A percentile compares a stretch with the other conserved stretches of the same genome.
Conservation (phyloP, 2,113 vertebrate species). For the Gadus chalcogrammus region DNA sequence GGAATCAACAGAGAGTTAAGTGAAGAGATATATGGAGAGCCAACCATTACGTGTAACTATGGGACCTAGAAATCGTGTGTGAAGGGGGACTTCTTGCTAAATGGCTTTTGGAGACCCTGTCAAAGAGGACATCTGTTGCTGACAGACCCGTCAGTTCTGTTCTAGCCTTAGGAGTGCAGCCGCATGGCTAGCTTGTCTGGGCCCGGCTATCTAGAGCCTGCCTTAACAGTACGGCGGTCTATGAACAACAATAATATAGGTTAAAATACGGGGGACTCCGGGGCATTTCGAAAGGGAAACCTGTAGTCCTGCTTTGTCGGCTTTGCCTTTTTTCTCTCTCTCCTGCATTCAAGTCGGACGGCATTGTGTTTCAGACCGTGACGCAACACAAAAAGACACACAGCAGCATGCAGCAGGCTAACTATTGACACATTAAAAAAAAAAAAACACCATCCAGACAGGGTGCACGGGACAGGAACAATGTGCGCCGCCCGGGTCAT, state of each 20-base stretch:
- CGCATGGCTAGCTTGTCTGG: background rate
- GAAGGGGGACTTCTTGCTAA: background rate
- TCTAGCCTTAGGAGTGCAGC: background rate
- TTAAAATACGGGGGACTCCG: background rate
- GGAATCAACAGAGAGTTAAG: slow-evolving; percentile 11
- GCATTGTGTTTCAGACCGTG: too few relatives aligned
- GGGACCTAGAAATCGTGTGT: slow-evolving; percentile 1
- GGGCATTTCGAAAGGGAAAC: too few relatives aligned
- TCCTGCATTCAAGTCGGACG: background rate
- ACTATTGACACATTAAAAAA: background rate
- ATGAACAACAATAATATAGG: background rate
- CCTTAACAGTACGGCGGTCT: background rate
- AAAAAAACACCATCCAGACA: background rate
- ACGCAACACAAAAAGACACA: background rate
- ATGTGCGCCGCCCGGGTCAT: background rate
- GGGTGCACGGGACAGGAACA: slow-evolving; percentile 30
- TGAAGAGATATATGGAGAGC: slow-evolving; percentile 4
- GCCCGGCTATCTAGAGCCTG: slow-evolving; percentile 4
- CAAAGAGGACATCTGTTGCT: slow-evolving; percentile 44
- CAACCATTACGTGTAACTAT: slow-evolving; percentile 11
- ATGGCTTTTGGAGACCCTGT: slow-evolving; percentile 6
- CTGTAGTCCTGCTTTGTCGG: background rate
- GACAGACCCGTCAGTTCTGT: slow-evolving; percentile 41
- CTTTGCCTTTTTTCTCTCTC: background rate
- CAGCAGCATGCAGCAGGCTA: slow-evolving; percentile 19